Base-by-base conservation (phyloP, 2,797 vertebrate genomes). In the Sebastes steindachneri region DNA sequence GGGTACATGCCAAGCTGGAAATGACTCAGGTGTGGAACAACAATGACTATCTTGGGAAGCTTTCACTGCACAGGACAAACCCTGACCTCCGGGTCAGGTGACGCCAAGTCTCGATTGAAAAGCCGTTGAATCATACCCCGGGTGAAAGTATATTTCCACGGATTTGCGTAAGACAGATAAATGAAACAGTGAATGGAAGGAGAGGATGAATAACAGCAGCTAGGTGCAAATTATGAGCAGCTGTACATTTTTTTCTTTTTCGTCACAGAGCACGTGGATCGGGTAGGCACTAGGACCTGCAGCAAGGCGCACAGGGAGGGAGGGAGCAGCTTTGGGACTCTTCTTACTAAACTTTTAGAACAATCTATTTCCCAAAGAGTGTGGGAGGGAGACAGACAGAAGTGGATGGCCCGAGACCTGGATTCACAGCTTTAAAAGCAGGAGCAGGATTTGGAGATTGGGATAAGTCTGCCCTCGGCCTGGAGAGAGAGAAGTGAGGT, bases 351-450 rank as follows among this genome's bases (percentile, higher is more conserved):
- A 96, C 89, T 96, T 96, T 95, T 90, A 89, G 90, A 96, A 94
- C 94, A 95, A 95, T 94, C 93, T 93, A 93, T 95, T 95, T 95
- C 89, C 90, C 89, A 94, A 92, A 92, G 93, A 95, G 91, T 92
- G 92, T 90, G 91, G 91, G 91, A 94, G 92, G 84, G 89, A 92
- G 93, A 88, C 84, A 92, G 88, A 84, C 86, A 89, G 82, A 86
- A 88, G 93, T 93, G 89, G 89, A 95, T 94, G 94, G 89, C 85
- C 89, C 17, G 35, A 84, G 89, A 93, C 87, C 92, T 93, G 92
- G 91, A 93, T 89, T 92, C 93, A 87, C 73, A 81, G 79, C 88
- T 90, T 89, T 90, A 73, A 89, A 91, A 90, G 78, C 77, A 82
- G 67, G 66, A 92, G 88, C 79, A 51, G 84, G 85, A 92, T 86